These are phyloP conservation scores for Malacoctenus gilli DNA, from an alignment of 2,797 vertebrate species.

Conservation along the genomic window DNA sequence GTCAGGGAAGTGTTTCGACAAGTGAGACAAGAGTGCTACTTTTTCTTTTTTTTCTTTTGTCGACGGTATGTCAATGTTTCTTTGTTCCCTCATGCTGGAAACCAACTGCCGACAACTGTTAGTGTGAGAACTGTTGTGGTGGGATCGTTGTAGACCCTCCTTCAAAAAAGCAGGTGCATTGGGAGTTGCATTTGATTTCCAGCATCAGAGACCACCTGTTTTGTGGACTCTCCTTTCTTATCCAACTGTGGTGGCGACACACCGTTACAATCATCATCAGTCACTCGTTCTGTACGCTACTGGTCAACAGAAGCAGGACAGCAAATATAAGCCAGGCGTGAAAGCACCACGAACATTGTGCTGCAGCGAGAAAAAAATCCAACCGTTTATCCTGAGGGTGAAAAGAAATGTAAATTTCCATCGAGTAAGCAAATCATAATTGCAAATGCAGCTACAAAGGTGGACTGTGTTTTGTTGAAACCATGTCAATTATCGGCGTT, in stretches of 20 bases:
- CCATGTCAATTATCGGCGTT: conserved; percentile 11
- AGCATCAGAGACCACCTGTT: conserved; percentile 49
- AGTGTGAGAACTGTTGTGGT: background rate
- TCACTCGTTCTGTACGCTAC: conserved; percentile 46
- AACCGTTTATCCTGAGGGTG: background rate
- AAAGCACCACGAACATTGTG: too few species aligned
- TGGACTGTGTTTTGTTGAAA: conserved; percentile 1
- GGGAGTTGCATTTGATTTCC: conserved; percentile 46
- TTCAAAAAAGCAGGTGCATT: background rate
- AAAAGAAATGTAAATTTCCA: background rate
- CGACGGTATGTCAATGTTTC: conserved; percentile 8
- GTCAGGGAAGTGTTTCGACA: conserved; percentile 17
- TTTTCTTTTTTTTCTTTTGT: conserved; percentile 14
- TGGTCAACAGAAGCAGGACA: conserved; percentile 23
- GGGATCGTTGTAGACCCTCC: background rate
- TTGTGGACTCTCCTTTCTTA: conserved; percentile 61
- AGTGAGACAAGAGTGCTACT: conserved; percentile 11
- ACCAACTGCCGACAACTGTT: conserved; percentile 21
- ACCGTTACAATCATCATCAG: conserved; percentile 31
- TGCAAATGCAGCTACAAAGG: conserved; percentile 16
- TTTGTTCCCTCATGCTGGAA: conserved; percentile 58
- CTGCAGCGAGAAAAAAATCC: too few species aligned
- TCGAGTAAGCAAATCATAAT: conserved; percentile 20
- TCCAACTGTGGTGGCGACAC: conserved; percentile 52
- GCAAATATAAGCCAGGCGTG: background rate